Evolutionary conservation across 2,888 invertebrate genomes (phyloP).

Genomic region (Drosophila nigritarsus): DNA sequence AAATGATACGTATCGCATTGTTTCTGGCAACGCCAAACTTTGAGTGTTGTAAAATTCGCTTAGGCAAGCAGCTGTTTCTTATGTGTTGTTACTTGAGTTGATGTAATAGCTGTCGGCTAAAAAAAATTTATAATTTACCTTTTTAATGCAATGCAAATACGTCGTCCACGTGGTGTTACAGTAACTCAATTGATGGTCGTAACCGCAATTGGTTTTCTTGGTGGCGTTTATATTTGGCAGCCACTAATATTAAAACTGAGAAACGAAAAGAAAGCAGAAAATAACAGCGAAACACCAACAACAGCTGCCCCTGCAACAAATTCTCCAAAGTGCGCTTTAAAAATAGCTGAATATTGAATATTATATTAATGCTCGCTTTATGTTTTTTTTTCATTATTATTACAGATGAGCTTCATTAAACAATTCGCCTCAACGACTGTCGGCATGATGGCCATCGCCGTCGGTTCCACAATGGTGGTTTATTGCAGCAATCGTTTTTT

Average conservation of each 20-base stretch:
- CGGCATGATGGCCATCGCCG: conserved; percentile 79
- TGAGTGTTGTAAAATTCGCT: conserved; percentile 24
- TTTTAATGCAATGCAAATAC: conserved; percentile 82
- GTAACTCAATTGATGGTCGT: conserved; percentile 84
- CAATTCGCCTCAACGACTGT: conserved; percentile 69
- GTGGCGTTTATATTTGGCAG: conserved; percentile 85
- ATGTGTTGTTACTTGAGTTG: conserved; percentile 24
- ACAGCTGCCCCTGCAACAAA: conserved; percentile 7
- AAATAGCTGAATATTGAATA: not conserved
- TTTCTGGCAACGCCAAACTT: conserved; percentile 40
- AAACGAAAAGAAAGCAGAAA: conserved; percentile 55
- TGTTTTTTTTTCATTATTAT: conserved; percentile 18
- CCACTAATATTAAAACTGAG: conserved; percentile 82
- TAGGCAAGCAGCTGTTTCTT: conserved; percentile 32
- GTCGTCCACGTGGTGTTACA: conserved; percentile 83
- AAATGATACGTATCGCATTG: too few species aligned
- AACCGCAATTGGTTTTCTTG: conserved; percentile 82
- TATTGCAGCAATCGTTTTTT: conserved; percentile 70
- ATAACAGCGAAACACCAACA: conserved; percentile 17
- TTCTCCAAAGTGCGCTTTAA: conserved; percentile 55
- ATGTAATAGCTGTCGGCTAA: conserved; percentile 50
- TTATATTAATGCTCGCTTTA: not conserved
- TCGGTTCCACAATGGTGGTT: conserved; percentile 72
- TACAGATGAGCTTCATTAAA: conserved; percentile 83
- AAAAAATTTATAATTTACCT: not conserved